Evolutionary conservation across 2,888 invertebrate species (phyloP), one percentile per base, ranked within the genome.

Genomic region (Pedicia rivosa): DNA sequence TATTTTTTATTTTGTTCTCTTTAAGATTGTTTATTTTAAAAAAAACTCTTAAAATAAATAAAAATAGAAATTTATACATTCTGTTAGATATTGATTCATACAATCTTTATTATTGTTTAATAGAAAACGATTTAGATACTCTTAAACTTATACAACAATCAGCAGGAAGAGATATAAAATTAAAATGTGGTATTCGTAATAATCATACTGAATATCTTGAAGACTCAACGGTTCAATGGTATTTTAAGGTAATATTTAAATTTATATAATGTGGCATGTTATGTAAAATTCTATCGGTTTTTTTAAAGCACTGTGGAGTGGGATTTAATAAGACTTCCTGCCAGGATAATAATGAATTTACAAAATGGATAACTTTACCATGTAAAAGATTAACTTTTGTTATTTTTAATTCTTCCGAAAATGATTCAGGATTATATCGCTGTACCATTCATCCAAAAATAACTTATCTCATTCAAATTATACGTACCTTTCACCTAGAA

Each of bases 371-470:
- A 1, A 50, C 50, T 8, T 26, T 59, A 14, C 44, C 50, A 6
- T 59, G 57, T 22, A 50, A 50, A 22, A 32, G 13, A 5, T 43
- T 51, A 3, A 50, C 51, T 16, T 44, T 59, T 6, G 45, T 50
- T 44, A 49, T 59, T 7, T 50, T 46, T 15, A 59, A 59, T 45
- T 47, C 58, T 1, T 58, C 58, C 2, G 58, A 57, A 36, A 49
- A 50, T 10, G 53, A 59, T 45, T 56, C 59, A 3, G 59, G 59
- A 1, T 48, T 61, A 8, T 60, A 61, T 37, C 57, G 57, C 42
- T 60, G 60, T 45, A 54, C 51, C 12, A 50, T 58, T 4, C 50
- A 52, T 40, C 59, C 59, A 0, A 51, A 53, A 36, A 51, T 50
- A 16, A 42, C 51, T 2, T 47, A 57, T 28, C 52, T 56, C 36